Evolutionary conservation across 37 sponge, comb jelly and placozoan genomes (phyloP).

Genomic region (Diacarnus erythraeanus): DNA sequence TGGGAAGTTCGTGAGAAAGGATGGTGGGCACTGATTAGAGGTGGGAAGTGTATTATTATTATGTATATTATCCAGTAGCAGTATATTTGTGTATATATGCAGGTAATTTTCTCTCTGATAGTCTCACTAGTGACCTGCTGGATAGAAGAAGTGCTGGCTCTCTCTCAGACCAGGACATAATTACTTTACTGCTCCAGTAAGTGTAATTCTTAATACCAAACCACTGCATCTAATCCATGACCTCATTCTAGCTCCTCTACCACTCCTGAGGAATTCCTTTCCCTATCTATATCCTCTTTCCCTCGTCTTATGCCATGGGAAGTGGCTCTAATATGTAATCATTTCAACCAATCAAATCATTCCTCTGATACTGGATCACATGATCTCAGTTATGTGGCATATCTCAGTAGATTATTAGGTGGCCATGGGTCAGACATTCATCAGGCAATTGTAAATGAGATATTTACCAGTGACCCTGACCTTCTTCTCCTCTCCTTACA

Average conservation of each 20-base stretch:
- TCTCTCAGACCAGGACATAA: background rate
- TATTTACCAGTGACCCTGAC: constrained; percentile 12
- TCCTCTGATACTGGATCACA: background rate
- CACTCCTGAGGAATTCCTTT: background rate
- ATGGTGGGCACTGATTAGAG: constrained; percentile 6
- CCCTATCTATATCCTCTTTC: background rate
- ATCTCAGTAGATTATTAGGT: constrained; percentile 6
- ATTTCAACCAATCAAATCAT: constrained; percentile 6
- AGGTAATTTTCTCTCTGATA: no score
- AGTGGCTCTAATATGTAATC: constrained; percentile 22
- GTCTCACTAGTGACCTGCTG: no score
- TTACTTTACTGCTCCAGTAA: background rate
- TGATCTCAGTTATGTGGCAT: background rate
- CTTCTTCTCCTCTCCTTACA: constrained; percentile 11
- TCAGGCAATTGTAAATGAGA: background rate
- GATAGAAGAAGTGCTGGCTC: background rate
- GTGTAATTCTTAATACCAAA: background rate
- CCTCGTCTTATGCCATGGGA: constrained; percentile 26
- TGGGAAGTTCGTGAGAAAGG: constrained; percentile 9
- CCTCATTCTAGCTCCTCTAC: background rate
- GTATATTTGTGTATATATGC: no score
- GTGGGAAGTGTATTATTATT: no score
- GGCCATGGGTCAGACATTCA: background rate
- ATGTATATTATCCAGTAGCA: no score
- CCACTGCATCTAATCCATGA: no score